Evolutionary conservation across 2,888 invertebrate species (phyloP).

Genomic region (Epinotia brunnichana): DNA sequence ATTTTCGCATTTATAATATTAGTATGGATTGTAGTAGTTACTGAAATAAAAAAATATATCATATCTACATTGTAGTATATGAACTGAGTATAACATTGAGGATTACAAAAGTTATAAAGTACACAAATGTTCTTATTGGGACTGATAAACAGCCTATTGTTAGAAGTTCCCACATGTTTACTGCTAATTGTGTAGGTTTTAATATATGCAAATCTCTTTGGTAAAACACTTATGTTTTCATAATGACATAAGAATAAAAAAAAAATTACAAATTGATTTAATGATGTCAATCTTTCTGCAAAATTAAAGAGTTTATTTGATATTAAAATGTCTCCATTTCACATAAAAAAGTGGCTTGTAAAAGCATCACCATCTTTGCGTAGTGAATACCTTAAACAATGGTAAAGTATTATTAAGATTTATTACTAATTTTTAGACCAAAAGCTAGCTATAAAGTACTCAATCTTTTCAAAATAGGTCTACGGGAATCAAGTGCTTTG

Average conservation of each 20-base stretch:
- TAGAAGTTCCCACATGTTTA: slow-evolving; percentile 17
- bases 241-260: background rate
- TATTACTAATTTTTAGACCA: no score
- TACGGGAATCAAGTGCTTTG: no score
- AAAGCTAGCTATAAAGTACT: no score
- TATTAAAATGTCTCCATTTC: slow-evolving; percentile 8
- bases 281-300: background rate
- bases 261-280: slow-evolving; percentile 11
- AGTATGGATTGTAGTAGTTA: no score
- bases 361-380: slow-evolving; percentile 10
- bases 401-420: background rate
- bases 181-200: background rate
- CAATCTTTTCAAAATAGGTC: no score
- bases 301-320: background rate
- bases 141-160: slow-evolving; percentile 29
- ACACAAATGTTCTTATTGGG: background rate
- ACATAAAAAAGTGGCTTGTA: slow-evolving; percentile 1
- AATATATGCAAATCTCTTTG: background rate
- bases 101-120: background rate
- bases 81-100: background rate
- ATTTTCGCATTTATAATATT: no score
- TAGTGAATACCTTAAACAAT: slow-evolving; percentile 5
- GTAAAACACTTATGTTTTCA: background rate
- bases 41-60: background rate
- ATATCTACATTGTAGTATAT: background rate